A percentile compares a stretch with the other conserved stretches of the same genome.
Evolutionary conservation across 2,888 invertebrate genomes (phyloP).

Genomic region (Drosophila austrosaltans): DNA sequence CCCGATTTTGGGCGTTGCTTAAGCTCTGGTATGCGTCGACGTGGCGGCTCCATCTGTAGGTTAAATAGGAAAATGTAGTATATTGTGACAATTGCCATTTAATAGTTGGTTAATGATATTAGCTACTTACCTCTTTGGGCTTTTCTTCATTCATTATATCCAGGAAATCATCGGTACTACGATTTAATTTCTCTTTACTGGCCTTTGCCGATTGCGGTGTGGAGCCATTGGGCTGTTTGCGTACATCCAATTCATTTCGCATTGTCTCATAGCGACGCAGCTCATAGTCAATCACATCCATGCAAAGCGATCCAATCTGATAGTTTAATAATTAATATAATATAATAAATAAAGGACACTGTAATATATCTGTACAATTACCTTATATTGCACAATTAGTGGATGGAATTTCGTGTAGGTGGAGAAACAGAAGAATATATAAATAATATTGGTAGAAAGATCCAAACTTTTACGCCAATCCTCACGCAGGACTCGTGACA

Average conservation of each 20-base stretch:
- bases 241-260: constrained; percentile 89
- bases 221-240: constrained; percentile 81
- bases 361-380: constrained; percentile 70
- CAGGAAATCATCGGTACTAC: constrained; percentile 81
- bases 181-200: constrained; percentile 82
- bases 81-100: neutral
- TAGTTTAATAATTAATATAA: neutral
- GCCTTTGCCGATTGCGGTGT: constrained; percentile 77
- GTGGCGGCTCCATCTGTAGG: constrained; percentile 86
- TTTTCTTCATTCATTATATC: constrained; percentile 84
- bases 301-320: constrained; percentile 96
- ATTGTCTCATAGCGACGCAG: constrained; percentile 96
- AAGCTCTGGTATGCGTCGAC: constrained; percentile 89
- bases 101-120: no score
- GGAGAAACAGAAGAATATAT: constrained; percentile 98
- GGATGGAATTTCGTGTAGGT: constrained; percentile 97
- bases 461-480: constrained; percentile 99
- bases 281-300: constrained; percentile 98
- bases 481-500: constrained; percentile 97
- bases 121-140: constrained; percentile 81
- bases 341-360: neutral
- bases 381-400: constrained; percentile 97
- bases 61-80: neutral
- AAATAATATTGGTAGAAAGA: constrained; percentile 97
- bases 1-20: constrained; percentile 91